These are phyloP conservation scores for Onthophagus taurus DNA, from an alignment of 1,140 invertebrate genomes.

Conservation along the genomic window DNA sequence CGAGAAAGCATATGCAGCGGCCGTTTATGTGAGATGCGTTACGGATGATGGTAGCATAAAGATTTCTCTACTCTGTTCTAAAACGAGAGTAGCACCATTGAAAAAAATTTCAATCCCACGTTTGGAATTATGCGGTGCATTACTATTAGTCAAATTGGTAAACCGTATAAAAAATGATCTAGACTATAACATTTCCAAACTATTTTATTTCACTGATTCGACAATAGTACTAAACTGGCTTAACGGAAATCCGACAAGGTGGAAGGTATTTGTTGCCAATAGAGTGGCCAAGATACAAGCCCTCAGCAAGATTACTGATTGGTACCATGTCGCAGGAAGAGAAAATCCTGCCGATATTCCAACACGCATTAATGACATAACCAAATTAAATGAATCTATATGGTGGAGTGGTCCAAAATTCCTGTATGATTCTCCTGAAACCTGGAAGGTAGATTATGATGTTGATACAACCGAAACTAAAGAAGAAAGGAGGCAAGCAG, in stretches of 20 bases:
- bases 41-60: background rate
- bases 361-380: background rate
- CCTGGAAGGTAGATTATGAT: too few species aligned
- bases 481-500: too few species aligned
- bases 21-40: background rate
- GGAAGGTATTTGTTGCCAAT: conserved; percentile 6
- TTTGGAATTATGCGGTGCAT: conserved; percentile 2
- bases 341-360: conserved; percentile 5
- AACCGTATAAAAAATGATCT: too few species aligned
- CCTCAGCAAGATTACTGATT: background rate
- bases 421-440: too few species aligned
- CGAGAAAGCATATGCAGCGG: conserved; percentile 17
- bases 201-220: conserved; percentile 4
- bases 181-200: too few species aligned
- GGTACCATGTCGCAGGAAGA: conserved; percentile 2
- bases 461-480: too few species aligned
- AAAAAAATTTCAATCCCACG: conserved; percentile 21
- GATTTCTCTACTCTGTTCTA: conserved; percentile 19
- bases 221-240: conserved; percentile 2
- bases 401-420: conserved; percentile 6
- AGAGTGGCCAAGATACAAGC: conserved; percentile 4
- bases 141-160: too few species aligned
- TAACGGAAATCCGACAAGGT: background rate
- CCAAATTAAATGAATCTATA: background rate
- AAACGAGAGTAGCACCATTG: conserved; percentile 36